Evolutionary conservation across 2,888 invertebrate genomes (phyloP), one percentile per base, ranked within the genome.

Genomic region (Diabrotica balteata): DNA sequence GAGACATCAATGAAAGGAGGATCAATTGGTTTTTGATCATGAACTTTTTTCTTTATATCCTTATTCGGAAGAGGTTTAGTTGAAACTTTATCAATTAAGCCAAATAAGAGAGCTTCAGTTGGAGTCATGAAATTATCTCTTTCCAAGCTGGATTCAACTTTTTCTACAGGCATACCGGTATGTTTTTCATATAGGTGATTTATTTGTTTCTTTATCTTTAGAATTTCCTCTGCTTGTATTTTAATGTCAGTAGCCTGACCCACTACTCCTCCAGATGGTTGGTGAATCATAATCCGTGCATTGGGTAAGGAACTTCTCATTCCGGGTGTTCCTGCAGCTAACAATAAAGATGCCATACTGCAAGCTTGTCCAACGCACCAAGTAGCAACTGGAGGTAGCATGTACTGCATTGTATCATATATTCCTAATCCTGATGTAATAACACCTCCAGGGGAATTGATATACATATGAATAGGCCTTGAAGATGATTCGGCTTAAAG

Each of bases 371-470:
- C 98, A 0, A 93, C 92, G 77, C 93, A 93, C 89, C 98, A 98
- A 0, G 98, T 98, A 5, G 96, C 92, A 17, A 98, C 92, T 0
- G 97, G 97, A 0, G 97, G 96, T 70, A 93, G 90, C 50, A 98
- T 93, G 79, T 98, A 98, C 85, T 98, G 98, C 97, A 98, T 99
- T 44, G 98, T 98, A 81, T 98, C 98, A 79, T 98, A 99, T 78
- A 98, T 98, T 55, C 95, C 98, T 22, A 98, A 86, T 0, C 98
- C 98, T 32, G 97, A 92, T 0, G 98, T 97, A 0, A 98, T 97
- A 76, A 92, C 91, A 6, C 98, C 98, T 52, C 98, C 98, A 63
- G 92, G 91, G 7, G 92, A 92, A 80, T 98, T 98, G 50, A 98
- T 97, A 80, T 98, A 98, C 87, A 98, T 90, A 80, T 98, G 97